Base-by-base conservation (phyloP, 2,797 vertebrate species). In the Gorsachius magnificus region DNA sequence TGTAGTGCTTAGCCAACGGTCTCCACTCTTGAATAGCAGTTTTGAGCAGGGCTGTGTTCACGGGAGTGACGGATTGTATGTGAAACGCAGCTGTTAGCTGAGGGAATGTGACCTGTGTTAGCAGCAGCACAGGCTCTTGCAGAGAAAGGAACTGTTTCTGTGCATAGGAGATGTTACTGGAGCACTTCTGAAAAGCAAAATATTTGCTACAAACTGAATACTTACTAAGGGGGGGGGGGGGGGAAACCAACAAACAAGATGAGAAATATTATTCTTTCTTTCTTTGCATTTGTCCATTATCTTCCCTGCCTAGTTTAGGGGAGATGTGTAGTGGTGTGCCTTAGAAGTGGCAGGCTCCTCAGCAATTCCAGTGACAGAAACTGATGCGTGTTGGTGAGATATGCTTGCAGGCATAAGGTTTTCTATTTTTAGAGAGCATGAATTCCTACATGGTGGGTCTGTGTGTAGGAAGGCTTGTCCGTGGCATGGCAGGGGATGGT, bases 1-100 rank as follows among this genome's bases (percentile, higher is more conserved):
- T n/a, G 29, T 51, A 41, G 45, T 6, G 35, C 36, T 50, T 56
- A 38, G 36, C 0, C 33, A 33, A 21, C 0, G 0, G 12, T 22
- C 16, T 72, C 43, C 10, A 9, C 29, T n/a, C n/a, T 38, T 48
- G 26, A 54, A 43, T 14, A n/a, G 29, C 46, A 35, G 26, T 50
- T 86, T 38, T 50, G 41, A 46, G 69, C 33, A 48, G 65, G 54
- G 33, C 33, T 56, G 9, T 31, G 16, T n/a, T 64, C 17, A 24
- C 3, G 12, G 6, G 38, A 24, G 21, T 48, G 75, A 80, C 22
- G 36, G 54, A 25, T 61, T 12, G 7, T 29, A 16, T 8, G 16
- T 11, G 45, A 35, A 65, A n/a, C 18, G 33, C 16, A 31, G 28
- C 22, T 64, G 4, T 68, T 66, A 20, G 1, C 77, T 35, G 56